These are phyloP conservation scores for Drosophila niveifrons DNA, from an alignment of 2,888 invertebrate species.

Conservation along the genomic window DNA sequence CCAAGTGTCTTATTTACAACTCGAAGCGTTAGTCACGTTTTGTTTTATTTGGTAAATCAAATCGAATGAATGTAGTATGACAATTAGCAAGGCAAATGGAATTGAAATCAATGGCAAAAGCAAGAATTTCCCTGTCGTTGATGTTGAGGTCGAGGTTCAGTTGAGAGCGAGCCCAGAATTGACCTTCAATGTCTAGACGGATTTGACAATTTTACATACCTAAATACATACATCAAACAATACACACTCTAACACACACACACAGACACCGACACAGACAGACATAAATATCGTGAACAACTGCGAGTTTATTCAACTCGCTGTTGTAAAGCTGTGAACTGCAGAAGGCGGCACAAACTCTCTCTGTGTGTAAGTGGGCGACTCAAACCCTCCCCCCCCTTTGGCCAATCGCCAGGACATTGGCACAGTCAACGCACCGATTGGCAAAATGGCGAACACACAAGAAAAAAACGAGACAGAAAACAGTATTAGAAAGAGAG, in stretches of 20 bases:
- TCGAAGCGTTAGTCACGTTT: conserved; percentile 67
- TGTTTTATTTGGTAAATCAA: conserved; percentile 15
- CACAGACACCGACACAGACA: conserved; percentile 37
- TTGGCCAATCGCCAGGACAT: conserved; percentile 45
- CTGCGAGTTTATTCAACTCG: conserved; percentile 72
- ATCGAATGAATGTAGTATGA: conserved; percentile 29
- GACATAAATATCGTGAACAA: conserved; percentile 42
- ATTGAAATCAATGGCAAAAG: conserved; percentile 15
- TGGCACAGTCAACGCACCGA: conserved; percentile 46
- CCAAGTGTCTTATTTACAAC: conserved; percentile 38
- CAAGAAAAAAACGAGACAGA: background rate
- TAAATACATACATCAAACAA: conserved; percentile 41
- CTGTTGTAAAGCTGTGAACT: conserved; percentile 26
- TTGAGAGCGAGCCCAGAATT: conserved; percentile 58
- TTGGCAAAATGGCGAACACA: conserved; percentile 15
- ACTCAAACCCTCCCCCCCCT: conserved; percentile 24
- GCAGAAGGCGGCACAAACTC: conserved; percentile 8
- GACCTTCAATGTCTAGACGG: conserved; percentile 79
- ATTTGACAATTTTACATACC: conserved; percentile 73
- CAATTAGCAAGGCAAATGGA: conserved; percentile 64
- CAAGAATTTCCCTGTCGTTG: conserved; percentile 40
- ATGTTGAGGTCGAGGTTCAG: conserved; percentile 19
- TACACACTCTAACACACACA: conserved; percentile 29
- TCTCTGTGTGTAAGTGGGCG: background rate
- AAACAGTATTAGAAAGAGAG: background rate